Evolutionary conservation across 2,797 vertebrate species (phyloP), one percentile per base, ranked within the genome.

Genomic region (Sebastes baramenuke): DNA sequence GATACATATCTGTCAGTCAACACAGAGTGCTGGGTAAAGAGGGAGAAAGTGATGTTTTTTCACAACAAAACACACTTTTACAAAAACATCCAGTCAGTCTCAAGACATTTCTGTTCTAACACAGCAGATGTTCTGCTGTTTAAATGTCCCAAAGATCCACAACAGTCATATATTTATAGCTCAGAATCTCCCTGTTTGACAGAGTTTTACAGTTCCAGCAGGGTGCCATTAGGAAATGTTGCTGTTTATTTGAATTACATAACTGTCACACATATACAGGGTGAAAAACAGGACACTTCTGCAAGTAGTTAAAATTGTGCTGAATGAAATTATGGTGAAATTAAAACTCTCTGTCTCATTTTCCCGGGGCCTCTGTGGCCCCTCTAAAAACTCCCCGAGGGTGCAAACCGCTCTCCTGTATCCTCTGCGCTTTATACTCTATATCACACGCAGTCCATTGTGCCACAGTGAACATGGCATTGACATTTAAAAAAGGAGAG

Each of bases 401-500:
- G 75, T 54, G 54, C 42, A 67, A 70, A 61, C 58, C 80, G 55
- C 75, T 46, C 64, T 46, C 60, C 71, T 42, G 6, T 71, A 29
- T 46, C 65, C 29, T 56, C 61, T 67, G 29, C 18, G 12, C 56
- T 59, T 38, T 14, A 38, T 38, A 6, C 72, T 60, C 13, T 14
- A 14, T n/a, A 60, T 65, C 75, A 77, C 65, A 58, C 52, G 9
- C 74, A 52, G 25, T 61, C 70, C 42, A 18, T 70, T 70, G 32
- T 62, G 34, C 36, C 73, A 73, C 16, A 42, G 55, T 34, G 68
- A 80, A 71, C 66, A 61, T 54, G 25, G 22, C 58, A 13, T 7
- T 85, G 86, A 88, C 86, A 88, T 91, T 90, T 87, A 38, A 22
- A 70, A 67, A 67, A 65, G 72, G 29, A 67, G 64, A 67, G 55